Evolutionary conservation across 2,888 invertebrate species (phyloP), one percentile per base, ranked within the genome.

Genomic region (Trypoxylon attenuatum): DNA sequence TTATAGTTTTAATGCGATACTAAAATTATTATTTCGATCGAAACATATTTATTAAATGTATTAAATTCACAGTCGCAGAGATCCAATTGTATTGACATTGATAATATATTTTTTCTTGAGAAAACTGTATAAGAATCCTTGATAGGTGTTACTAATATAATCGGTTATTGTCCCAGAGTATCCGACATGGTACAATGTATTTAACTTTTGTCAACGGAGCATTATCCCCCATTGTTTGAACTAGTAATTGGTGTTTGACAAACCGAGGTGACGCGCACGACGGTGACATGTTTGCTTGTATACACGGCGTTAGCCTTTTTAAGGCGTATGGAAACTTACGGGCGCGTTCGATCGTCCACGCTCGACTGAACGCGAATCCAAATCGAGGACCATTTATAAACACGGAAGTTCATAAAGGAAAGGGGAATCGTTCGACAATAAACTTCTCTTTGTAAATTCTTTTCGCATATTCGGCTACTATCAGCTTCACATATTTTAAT

Each of bases 211-310:
- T 41, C 56, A 62, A 56, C 61, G 65, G 70, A 75, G 70, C 64
- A 64, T 58, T 73, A 55, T 68, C 73, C 60, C 57, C 52, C 60
- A 60, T 47, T 82, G 80, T 83, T 83, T 82, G 76, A 74, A 53
- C 73, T 71, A 73, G 74, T 83, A 82, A 83, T 83, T 82, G 83
- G 82, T 83, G 82, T 83, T 83, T 80, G 76, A 69, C 66, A 65
- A 76, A 71, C 69, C 51, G 72, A 54, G 72, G 65, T 70, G 70
- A 77, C 68, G 71, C 68, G 76, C 77, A 68, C 72, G 72, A 60
- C 69, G 64, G 62, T 66, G 43, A 63, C 64, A 47, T 63, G 73
- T 76, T 76, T 76, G 76, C 58, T 52, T 33, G 56, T 62, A 50
- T 46, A 22, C 68, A 63, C 65, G 51, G 60, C 43, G 71, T 66